These are phyloP conservation scores for Elysia crispata DNA, from an alignment of 2,888 invertebrate species.

Conservation along the genomic window DNA sequence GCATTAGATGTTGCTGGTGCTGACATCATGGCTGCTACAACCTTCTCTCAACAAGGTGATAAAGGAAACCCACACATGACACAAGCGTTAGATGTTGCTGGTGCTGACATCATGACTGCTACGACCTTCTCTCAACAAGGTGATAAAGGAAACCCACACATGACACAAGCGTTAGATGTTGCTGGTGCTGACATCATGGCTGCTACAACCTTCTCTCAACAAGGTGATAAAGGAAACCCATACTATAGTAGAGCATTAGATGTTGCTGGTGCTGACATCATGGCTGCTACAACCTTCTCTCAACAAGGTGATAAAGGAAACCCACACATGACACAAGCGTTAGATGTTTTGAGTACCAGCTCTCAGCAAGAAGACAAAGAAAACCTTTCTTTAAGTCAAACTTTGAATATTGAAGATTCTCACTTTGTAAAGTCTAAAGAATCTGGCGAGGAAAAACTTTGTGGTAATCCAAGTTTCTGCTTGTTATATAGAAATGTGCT, in stretches of 20 bases:
- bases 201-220: not conserved
- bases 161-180: too few relatives aligned
- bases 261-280: constrained; percentile 22
- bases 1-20: constrained; percentile 36
- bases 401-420: too few relatives aligned
- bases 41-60: constrained; percentile 13
- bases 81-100: not conserved
- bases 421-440: too few relatives aligned
- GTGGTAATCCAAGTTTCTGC: too few relatives aligned
- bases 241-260: constrained; percentile 24
- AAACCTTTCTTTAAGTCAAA: too few relatives aligned
- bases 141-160: too few relatives aligned
- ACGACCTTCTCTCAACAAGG: not conserved
- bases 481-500: too few relatives aligned
- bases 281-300: constrained; percentile 3
- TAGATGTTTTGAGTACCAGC: too few relatives aligned
- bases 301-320: constrained; percentile 19
- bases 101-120: not conserved
- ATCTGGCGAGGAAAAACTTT: too few relatives aligned
- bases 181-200: not conserved
- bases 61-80: constrained; percentile 23
- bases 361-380: too few relatives aligned
- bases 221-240: not conserved
- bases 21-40: constrained; percentile 28
- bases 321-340: too few relatives aligned